Conservation (phyloP, 92 coral and sea anemone genomes). For the Porites cylindrica region DNA sequence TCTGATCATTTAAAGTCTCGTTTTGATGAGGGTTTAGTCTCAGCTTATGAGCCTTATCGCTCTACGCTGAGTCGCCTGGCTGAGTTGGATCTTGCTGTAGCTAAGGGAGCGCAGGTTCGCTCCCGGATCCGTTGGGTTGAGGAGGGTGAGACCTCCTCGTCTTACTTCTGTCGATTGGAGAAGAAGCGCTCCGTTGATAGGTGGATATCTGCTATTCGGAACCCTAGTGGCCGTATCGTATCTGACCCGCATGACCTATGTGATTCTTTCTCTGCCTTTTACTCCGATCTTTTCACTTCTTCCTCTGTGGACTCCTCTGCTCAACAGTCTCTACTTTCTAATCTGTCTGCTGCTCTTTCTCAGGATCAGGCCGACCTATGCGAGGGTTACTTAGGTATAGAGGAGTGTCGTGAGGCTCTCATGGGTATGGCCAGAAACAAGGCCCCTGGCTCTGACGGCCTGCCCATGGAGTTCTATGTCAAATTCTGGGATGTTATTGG, state of each 20-base stretch:
- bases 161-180: conserved; percentile 36
- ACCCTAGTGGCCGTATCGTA: not conserved
- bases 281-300: not conserved
- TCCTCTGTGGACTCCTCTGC: not conserved
- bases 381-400: conserved; percentile 34
- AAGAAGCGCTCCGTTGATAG: conserved; percentile 13
- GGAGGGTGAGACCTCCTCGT: conserved; percentile 34
- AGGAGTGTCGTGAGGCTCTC: conserved; percentile 22
- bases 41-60: not conserved
- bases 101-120: conserved; percentile 21
- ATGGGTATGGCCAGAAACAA: conserved; percentile 2
- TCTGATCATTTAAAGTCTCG: not conserved
- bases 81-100: not conserved
- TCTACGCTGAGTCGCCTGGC: not conserved
- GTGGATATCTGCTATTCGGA: not conserved
- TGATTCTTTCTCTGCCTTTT: not conserved
- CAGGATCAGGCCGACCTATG: not conserved
- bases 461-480: conserved; percentile 19
- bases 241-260: not conserved
- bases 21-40: not conserved
- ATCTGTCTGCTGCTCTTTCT: not conserved
- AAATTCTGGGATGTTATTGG: conserved; percentile 17
- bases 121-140: conserved; percentile 27
- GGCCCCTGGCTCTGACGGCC: conserved; percentile 1
- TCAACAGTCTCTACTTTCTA: not conserved